Evolutionary conservation across 2,888 invertebrate species (phyloP).

Genomic region (Orthosia cruda): DNA sequence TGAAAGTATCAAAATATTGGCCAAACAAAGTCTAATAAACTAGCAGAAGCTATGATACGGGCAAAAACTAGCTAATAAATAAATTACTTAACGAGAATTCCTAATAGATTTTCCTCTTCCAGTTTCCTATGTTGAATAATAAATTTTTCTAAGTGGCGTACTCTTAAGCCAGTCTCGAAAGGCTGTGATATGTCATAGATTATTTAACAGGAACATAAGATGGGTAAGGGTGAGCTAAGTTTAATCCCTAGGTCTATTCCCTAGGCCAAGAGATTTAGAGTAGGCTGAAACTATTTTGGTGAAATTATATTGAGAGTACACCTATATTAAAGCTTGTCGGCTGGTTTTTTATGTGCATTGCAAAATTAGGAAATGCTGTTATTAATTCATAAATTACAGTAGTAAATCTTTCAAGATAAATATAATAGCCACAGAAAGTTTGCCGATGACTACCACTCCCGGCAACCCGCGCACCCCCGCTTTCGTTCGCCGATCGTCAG

Average conservation of each 20-base stretch:
- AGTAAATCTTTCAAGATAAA: not conserved
- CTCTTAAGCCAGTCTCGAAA: conserved; percentile 19
- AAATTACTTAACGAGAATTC: not conserved
- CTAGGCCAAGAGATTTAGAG: conserved; percentile 2
- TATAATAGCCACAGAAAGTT: too few relatives aligned
- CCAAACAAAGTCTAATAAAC: too few relatives aligned
- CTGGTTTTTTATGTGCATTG: not conserved
- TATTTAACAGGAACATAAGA: conserved; percentile 45
- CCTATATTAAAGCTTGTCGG: not conserved
- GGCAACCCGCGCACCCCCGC: too few relatives aligned
- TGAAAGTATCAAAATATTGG: too few relatives aligned
- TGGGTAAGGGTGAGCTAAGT: conserved; percentile 15
- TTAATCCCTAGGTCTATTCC: conserved; percentile 16
- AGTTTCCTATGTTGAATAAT: conserved; percentile 42
- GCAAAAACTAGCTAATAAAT: not conserved
- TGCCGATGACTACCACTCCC: too few relatives aligned
- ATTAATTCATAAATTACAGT: not conserved
- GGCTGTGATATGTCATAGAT: conserved; percentile 45
- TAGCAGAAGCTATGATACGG: too few relatives aligned
- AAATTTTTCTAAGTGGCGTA: conserved; percentile 33
- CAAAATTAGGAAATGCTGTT: too few relatives aligned
- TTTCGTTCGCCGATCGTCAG: too few relatives aligned
- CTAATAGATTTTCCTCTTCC: conserved; percentile 17
- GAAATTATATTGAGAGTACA: conserved; percentile 4
- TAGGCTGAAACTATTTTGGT: not conserved